Evolutionary conservation across 2,797 vertebrate genomes (phyloP).

Genomic region (Valencia hispanica): DNA sequence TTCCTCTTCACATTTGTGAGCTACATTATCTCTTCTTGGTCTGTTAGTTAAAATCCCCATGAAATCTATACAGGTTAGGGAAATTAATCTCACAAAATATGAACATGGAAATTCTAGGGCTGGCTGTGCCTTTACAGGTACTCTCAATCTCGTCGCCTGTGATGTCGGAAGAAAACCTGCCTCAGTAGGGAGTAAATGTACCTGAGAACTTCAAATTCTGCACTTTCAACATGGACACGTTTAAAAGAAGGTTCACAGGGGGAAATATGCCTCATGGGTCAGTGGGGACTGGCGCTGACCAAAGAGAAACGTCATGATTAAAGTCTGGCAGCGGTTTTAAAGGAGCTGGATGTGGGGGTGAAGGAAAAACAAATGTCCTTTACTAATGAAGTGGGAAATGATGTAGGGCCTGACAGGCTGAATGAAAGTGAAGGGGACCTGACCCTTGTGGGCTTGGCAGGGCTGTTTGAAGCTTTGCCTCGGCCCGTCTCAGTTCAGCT

Average conservation of each 20-base stretch:
- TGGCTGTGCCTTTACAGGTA: neutral
- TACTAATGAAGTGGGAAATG: conserved; percentile 72
- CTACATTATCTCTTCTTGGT: neutral
- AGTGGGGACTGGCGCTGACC: conserved; percentile 40
- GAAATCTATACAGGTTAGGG: neutral
- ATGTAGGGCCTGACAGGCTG: conserved; percentile 67
- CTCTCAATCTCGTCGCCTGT: neutral
- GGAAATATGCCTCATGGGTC: conserved; percentile 26
- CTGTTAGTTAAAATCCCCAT: neutral
- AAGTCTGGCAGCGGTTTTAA: conserved; percentile 42
- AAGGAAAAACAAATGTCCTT: conserved; percentile 68
- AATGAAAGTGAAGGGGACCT: conserved; percentile 65
- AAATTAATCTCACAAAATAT: no score
- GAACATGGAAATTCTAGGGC: no score
- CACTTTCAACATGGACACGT: conserved; percentile 16
- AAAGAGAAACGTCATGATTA: conserved; percentile 62
- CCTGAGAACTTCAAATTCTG: conserved; percentile 5
- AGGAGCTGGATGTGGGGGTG: conserved; percentile 34
- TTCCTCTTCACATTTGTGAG: neutral
- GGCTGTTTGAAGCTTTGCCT: conserved; percentile 67
- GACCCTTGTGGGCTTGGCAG: conserved; percentile 65
- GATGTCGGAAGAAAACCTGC: neutral
- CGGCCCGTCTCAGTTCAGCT: conserved; percentile 42
- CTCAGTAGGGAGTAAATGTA: conserved; percentile 25
- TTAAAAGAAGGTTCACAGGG: conserved; percentile 21